These are phyloP conservation scores for Timema podura DNA, from an alignment of 2,888 invertebrate genomes.

Conservation along the genomic window DNA sequence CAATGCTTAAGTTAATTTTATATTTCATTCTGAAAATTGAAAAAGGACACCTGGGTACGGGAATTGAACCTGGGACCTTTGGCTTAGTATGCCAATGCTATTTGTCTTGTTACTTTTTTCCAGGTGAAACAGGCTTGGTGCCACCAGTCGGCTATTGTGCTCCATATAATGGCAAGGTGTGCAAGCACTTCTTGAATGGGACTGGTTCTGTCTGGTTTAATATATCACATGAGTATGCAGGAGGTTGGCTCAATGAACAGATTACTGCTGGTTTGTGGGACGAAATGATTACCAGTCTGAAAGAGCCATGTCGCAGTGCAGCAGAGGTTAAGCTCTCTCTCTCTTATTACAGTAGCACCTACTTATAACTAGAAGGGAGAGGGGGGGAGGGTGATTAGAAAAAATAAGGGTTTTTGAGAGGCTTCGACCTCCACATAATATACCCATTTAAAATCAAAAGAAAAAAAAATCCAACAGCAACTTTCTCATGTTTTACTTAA, in stretches of 20 bases:
- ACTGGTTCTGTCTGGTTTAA: constrained; percentile 71
- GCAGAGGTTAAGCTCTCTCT: constrained; percentile 61
- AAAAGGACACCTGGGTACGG: too few relatives aligned
- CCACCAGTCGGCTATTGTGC: constrained; percentile 68
- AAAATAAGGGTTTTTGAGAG: too few relatives aligned
- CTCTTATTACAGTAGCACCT: too few relatives aligned
- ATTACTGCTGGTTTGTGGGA: constrained; percentile 80
- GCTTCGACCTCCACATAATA: too few relatives aligned
- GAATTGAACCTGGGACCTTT: too few relatives aligned
- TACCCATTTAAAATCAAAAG: too few relatives aligned
- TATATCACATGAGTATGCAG: constrained; percentile 58
- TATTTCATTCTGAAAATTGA: too few relatives aligned
- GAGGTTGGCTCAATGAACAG: constrained; percentile 76
- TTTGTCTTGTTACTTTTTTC: background rate
- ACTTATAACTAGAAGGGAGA: too few relatives aligned
- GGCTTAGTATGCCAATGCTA: background rate
- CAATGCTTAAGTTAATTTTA: too few relatives aligned
- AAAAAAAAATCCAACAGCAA: too few relatives aligned
- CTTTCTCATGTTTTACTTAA: too few relatives aligned
- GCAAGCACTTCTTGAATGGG: constrained; percentile 61
- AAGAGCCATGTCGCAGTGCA: constrained; percentile 78
- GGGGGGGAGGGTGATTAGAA: too few relatives aligned
- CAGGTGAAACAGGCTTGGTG: constrained; percentile 22
- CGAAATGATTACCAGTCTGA: constrained; percentile 73
- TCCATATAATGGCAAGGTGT: constrained; percentile 80